Percentiles rank a stretch among this genome's conserved stretches.
Conservation (phyloP, 2,113 vertebrate genomes). For the Xiphophorus couchianus region DNA sequence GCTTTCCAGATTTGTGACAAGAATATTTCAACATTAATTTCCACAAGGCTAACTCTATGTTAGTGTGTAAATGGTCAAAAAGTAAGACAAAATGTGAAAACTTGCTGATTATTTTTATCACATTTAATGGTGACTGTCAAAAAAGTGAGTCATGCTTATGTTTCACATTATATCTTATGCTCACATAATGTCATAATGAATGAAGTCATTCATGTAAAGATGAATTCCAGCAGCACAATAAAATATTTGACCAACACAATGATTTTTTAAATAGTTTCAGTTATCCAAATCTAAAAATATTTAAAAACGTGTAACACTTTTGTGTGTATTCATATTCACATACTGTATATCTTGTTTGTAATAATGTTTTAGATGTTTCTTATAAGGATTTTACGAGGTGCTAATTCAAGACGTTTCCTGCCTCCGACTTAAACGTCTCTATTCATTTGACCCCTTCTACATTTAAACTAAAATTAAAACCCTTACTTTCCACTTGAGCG, state of each 20-base stretch:
- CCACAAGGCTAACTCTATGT: not conserved
- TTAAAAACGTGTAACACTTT: not conserved
- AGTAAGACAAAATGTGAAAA: not conserved
- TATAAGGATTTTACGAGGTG: slow-evolving; percentile 14
- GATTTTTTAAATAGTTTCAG: not conserved
- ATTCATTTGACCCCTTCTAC: slow-evolving; percentile 55
- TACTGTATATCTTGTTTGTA: not conserved
- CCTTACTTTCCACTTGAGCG: slow-evolving; percentile 47
- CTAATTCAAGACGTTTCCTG: slow-evolving; percentile 29
- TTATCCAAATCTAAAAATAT: not conserved
- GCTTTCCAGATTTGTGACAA: not conserved
- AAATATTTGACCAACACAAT: not conserved
- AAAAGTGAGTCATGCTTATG: too few relatives aligned
- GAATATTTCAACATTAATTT: not conserved
- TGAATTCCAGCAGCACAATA: not conserved
- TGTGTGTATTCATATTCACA: not conserved
- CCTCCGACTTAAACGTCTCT: slow-evolving; percentile 48
- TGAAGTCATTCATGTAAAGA: too few relatives aligned
- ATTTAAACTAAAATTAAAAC: slow-evolving; percentile 68
- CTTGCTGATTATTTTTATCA: not conserved
- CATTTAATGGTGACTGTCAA: not conserved
- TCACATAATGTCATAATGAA: too few relatives aligned
- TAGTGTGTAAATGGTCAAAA: not conserved
- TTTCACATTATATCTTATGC: too few relatives aligned
- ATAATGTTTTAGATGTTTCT: not conserved